Percentiles rank a stretch among this genome's conserved stretches.
Evolutionary conservation across 2,888 invertebrate genomes (phyloP).

Genomic region (Cheilosia urbana): DNA sequence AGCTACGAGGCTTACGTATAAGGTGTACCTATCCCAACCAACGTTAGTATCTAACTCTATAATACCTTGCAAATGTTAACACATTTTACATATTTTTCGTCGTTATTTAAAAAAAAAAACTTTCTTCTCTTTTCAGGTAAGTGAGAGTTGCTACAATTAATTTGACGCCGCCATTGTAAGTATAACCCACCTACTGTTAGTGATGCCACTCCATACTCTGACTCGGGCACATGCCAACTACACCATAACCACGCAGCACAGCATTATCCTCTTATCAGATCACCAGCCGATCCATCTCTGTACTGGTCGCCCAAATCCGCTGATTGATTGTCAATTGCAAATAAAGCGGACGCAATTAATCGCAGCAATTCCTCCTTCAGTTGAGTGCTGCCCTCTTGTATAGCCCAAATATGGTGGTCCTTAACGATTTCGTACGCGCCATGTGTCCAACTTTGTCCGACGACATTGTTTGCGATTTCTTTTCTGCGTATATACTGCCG

Average conservation of each 20-base stretch:
- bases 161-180: background rate
- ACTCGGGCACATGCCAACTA: conserved; percentile 25
- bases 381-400: conserved; percentile 13
- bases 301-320: conserved; percentile 11
- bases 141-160: background rate
- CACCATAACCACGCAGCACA: background rate
- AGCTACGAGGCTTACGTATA: no score
- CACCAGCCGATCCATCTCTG: conserved; percentile 34
- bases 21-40: no score
- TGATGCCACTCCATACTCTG: background rate
- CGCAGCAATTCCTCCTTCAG: conserved; percentile 15
- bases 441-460: conserved; percentile 15
- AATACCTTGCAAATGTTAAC: no score
- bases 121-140: conserved; percentile 30
- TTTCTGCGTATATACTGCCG: conserved; percentile 17
- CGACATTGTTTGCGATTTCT: conserved; percentile 16
- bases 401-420: conserved; percentile 36
- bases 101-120: no score
- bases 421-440: conserved; percentile 41
- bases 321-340: conserved; percentile 43
- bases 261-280: conserved; percentile 15
- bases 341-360: conserved; percentile 50
- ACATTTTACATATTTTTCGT: no score
- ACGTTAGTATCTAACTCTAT: no score
- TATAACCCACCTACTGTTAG: no score